A percentile compares a stretch with the other conserved stretches of the same genome.
Evolutionary conservation across 2,113 vertebrate species (phyloP).

Genomic region (Vireo altiloquus): DNA sequence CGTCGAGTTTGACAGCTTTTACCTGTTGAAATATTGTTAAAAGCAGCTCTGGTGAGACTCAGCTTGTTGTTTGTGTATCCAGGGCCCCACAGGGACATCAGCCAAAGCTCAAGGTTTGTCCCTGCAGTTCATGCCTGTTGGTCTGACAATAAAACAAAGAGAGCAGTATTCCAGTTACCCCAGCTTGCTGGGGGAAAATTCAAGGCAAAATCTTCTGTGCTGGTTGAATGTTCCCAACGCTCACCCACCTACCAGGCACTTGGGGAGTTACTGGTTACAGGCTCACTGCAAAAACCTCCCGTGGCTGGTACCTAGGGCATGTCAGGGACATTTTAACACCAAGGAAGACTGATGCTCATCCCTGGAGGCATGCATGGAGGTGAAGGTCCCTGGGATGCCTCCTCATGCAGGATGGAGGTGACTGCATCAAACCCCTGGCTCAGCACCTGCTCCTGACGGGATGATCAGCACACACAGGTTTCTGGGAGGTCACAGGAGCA

Average conservation of each 20-base stretch:
- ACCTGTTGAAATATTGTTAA: background rate
- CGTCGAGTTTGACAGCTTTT: background rate
- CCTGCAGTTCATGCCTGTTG: background rate
- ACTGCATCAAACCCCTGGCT: background rate
- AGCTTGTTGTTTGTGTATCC: background rate
- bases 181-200: background rate
- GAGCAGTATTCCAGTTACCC: background rate
- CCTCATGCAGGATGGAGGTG: background rate
- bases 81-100: background rate
- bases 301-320: accelerated
- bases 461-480: background rate
- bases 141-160: background rate
- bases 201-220: background rate
- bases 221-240: background rate
- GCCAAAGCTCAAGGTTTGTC: background rate
- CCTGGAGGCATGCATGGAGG: background rate
- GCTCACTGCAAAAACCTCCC: background rate
- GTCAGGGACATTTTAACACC: background rate
- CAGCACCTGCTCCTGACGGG: background rate
- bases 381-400: background rate
- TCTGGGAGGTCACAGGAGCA: background rate
- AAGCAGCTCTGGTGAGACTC: background rate
- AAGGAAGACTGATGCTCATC: background rate
- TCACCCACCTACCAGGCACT: accelerated
- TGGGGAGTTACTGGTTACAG: background rate